These are phyloP conservation scores for Paracanthobrama guichenoti DNA, from an alignment of 2,113 vertebrate species.

Conservation along the genomic window DNA sequence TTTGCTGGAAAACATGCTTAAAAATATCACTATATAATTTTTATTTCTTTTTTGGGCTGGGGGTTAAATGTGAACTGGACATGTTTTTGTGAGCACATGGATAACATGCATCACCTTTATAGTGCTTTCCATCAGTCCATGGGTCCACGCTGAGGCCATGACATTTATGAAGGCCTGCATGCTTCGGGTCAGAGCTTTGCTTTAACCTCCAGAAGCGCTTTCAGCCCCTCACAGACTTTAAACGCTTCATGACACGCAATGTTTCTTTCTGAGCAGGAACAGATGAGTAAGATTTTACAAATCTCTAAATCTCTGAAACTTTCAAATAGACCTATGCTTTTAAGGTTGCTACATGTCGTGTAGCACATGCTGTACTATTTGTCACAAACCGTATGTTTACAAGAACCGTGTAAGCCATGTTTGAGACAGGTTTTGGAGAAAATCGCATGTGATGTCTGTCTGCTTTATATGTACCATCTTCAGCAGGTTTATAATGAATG, in stretches of 20 bases:
- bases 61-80: not conserved
- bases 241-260: slow-evolving; percentile 4
- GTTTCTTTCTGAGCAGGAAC: not conserved
- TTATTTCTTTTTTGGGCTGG: not conserved
- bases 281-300: not conserved
- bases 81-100: not conserved
- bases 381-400: slow-evolving; percentile 12
- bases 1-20: too few species aligned
- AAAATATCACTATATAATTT: too few species aligned
- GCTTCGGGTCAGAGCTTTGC: slow-evolving; percentile 28
- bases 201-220: slow-evolving; percentile 27
- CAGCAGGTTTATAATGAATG: slow-evolving; percentile 38
- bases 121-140: slow-evolving; percentile 39
- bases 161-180: slow-evolving; percentile 46
- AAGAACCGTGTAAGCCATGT: slow-evolving; percentile 21
- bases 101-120: slow-evolving; percentile 50
- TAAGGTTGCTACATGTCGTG: not conserved
- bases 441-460: slow-evolving; percentile 36
- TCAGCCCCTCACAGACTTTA: not conserved
- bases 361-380: slow-evolving; percentile 40
- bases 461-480: slow-evolving; percentile 44
- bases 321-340: not conserved
- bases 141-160: slow-evolving; percentile 4
- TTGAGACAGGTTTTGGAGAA: not conserved
- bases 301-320: not conserved